Evolutionary conservation across 2,113 vertebrate species (phyloP), one percentile per base, ranked within the genome.

Genomic region (Morone chrysops): DNA sequence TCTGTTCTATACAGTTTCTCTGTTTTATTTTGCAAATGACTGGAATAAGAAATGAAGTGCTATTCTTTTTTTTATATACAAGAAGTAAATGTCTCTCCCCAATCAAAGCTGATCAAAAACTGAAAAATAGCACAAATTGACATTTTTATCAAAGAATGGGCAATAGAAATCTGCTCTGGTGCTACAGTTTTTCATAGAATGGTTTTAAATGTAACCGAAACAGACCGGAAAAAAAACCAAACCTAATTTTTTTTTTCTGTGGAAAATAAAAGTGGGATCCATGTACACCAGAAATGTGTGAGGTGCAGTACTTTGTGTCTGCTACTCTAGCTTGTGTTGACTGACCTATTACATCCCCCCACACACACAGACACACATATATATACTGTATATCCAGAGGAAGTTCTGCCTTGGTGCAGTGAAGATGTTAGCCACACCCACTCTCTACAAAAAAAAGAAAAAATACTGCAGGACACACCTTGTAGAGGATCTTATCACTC

Each of bases 211-310:
- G 93, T 93, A 94, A 94, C 86, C 86, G 69, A 90, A 76, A 90
- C 74, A 84, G 83, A 92, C 88, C 83, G 92, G 90, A 86, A 90
- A 88, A 84, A 87, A 90, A 83, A 80, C 18, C 4, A 43, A 89
- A 84, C 72, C 31, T 31, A 31, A 87, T 70, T 77, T 6, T 81
- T 40, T 88, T 87, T 87, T 92, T 94, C 90, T 93, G 88, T 94
- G 90, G 73, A 90, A 93, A 94, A 94, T 94, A 94, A 95, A 94
- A 92, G 86, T 94, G 93, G 91, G 92, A 95, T 92, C 94, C 88
- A 93, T 93, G 92, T 92, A 93, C 92, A 94, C 92, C 88, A 90
- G 88, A 90, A 90, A 77, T 41, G 93, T 92, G 90, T 94, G 89
- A 86, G 87, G 84, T 92, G 92, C 92, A 83, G 85, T 95, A 75